Base-by-base conservation (phyloP, 2,113 vertebrate genomes). In the Lagenorhynchus albirostris region DNA sequence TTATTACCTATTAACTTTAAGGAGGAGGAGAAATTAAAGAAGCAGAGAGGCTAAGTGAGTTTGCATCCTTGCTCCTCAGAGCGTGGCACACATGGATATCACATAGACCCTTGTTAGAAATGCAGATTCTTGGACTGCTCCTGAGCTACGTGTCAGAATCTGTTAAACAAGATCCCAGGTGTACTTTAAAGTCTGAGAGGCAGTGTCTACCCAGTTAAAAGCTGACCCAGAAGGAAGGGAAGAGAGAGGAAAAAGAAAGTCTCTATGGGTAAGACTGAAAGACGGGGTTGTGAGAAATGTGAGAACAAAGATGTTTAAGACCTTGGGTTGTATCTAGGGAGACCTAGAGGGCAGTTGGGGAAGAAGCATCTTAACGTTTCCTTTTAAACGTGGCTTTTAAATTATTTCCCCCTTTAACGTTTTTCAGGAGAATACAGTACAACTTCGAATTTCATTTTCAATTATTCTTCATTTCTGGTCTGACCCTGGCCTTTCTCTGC, bases 371-470 rank as follows among this genome's bases (percentile, higher is more conserved):
- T 73, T 38, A 74, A 62, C 50, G 13, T 9, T 29, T 38, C 53
- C 63, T 63, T n/a, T 13, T 13, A 47, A 2, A 47, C 44, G 26
- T 62, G 20, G 44, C 12, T 89, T 92, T 76, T 81, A 79, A 36
- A 62, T 47, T 62, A 82, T 13, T 81, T 73, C 12, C 11, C 9
- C n/a, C 41, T 87, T 84, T 50, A 50, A 62, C 36, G 6, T 50
- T 85, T 96, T 92, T 70, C 14, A 58, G 53, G n/a, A 86, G 23
- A 50, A 26, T 33, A 65, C 3, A 31, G 1, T 29, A 80, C 18
- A 67, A 18, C 15, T 71, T 85, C 12, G 31, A 58, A 50, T 89
- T 95, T 96, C 87, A 77, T 74, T 84, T 95, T 97, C 58, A 50
- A 44, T 93, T 68, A 53, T 63, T 90, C 68, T 92, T 84, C 41